Evolutionary conservation across 2,888 invertebrate species (phyloP).

Genomic region (Drosophila infuscata): DNA sequence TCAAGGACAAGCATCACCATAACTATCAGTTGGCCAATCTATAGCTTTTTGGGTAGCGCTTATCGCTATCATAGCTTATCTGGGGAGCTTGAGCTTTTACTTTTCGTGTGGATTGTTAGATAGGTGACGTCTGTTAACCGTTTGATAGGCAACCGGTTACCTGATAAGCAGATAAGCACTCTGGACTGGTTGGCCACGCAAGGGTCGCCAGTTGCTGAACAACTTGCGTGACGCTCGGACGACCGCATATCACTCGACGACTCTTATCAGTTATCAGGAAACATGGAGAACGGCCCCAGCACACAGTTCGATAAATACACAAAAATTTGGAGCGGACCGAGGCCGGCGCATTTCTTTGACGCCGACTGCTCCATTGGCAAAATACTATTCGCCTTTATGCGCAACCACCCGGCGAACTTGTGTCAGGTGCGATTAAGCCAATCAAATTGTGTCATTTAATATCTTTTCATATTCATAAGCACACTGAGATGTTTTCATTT

Average conservation of each 20-base stretch:
- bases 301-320: slow-evolving; percentile 82
- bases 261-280: slow-evolving; percentile 61
- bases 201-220: slow-evolving; percentile 55
- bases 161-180: slow-evolving; percentile 42
- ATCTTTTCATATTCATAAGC: not conserved
- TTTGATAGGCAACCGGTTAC: slow-evolving; percentile 56
- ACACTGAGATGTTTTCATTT: slow-evolving; percentile 27
- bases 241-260: slow-evolving; percentile 10
- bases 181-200: slow-evolving; percentile 36
- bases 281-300: slow-evolving; percentile 69
- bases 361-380: slow-evolving; percentile 82
- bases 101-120: slow-evolving; percentile 18
- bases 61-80: slow-evolving; percentile 32
- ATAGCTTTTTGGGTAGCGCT: slow-evolving; percentile 22
- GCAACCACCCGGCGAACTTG: slow-evolving; percentile 76
- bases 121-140: slow-evolving; percentile 67
- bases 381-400: slow-evolving; percentile 81
- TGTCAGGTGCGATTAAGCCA: slow-evolving; percentile 70
- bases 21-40: slow-evolving; percentile 35
- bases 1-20: slow-evolving; percentile 22
- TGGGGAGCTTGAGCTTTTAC: slow-evolving; percentile 50
- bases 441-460: not conserved
- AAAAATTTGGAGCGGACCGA: slow-evolving; percentile 82
- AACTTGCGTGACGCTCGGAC: slow-evolving; percentile 56
- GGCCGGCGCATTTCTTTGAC: slow-evolving; percentile 78